Evolutionary conservation across 1,140 invertebrate species (phyloP).

Genomic region (Heliothis virescens): DNA sequence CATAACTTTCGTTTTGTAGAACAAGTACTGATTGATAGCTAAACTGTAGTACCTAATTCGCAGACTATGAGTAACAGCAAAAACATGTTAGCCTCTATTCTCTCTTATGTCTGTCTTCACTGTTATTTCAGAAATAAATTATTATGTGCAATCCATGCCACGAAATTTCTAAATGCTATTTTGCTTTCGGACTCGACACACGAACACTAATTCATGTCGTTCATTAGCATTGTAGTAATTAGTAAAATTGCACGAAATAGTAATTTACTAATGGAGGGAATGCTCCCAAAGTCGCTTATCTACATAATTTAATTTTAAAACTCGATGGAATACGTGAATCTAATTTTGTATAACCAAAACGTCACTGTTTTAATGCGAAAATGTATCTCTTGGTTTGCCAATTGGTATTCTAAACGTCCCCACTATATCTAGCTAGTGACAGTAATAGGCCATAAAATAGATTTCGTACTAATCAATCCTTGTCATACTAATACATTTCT

Average conservation of each 20-base stretch:
- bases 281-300: neutral
- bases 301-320: slow-evolving; percentile 7
- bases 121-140: slow-evolving; percentile 6
- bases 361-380: slow-evolving; percentile 12
- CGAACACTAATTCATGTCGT: slow-evolving; percentile 1
- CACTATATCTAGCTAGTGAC: neutral
- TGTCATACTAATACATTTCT: too few species aligned
- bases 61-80: slow-evolving; percentile 2
- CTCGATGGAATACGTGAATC: neutral
- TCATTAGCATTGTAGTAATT: slow-evolving; percentile 18
- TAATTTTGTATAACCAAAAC: neutral
- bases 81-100: neutral
- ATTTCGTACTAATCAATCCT: neutral
- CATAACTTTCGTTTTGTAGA: neutral
- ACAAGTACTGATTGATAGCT: slow-evolving; percentile 4
- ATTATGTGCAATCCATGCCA: neutral
- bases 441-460: slow-evolving; percentile 26
- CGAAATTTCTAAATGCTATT: slow-evolving; percentile 15
- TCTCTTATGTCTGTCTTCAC: slow-evolving; percentile 6
- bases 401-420: slow-evolving; percentile 25
- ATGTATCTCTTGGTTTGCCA: slow-evolving; percentile 1
- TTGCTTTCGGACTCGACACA: slow-evolving; percentile 3
- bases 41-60: neutral
- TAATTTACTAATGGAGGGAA: slow-evolving; percentile 27
- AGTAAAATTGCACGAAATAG: slow-evolving; percentile 26